Base-by-base conservation (phyloP, 2,113 vertebrate genomes). In the Ondatra zibethicus region DNA sequence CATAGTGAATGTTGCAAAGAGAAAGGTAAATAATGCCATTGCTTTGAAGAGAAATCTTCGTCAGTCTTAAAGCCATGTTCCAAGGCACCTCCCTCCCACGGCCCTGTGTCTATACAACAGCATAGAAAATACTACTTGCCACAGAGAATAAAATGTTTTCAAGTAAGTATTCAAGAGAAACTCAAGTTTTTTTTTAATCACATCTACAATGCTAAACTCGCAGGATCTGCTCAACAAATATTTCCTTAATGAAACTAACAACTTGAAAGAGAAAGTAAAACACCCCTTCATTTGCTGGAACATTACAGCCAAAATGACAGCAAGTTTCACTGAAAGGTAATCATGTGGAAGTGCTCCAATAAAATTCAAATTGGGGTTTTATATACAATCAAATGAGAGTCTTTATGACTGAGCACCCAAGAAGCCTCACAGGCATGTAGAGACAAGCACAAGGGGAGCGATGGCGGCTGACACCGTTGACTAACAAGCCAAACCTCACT, bases 351-450 rank as follows among this genome's bases (percentile, higher is more conserved):
- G 72, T 47, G 84, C 61, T 89, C 90, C 85, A 91, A 89, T 93
- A 93, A 96, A 97, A 96, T 73, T 94, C 87, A 96, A 94, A 97
- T 92, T 77, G 72, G 77, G 61, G n/a, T 82, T 96, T 92, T 91
- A 88, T 66, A 47, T 55, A 88, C 96, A 97, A 96, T 76, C 72
- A 95, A 87, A 96, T 68, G 93, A 96, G 84, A 68, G 78, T 88
- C 65, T 77, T 94, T 93, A 90, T 65, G 50, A 65, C 92, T 88
- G 36, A 68, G 88, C 89, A 93, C 52, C 92, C 75, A 80, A 77
- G n/a, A 72, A 75, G 63, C 73, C 27, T 52, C 61, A 8, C 21
- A 55, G 86, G 45, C 87, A 58, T 7, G 55, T 2, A 12, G 78
- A 70, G 68, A 29, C 21, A 2, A 27, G 63, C 13, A 61, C 0